A percentile compares a stretch with the other conserved stretches of the same genome.
These are phyloP conservation scores for Garra rufa DNA, from an alignment of 2,113 vertebrate genomes.

Conservation along the genomic window DNA sequence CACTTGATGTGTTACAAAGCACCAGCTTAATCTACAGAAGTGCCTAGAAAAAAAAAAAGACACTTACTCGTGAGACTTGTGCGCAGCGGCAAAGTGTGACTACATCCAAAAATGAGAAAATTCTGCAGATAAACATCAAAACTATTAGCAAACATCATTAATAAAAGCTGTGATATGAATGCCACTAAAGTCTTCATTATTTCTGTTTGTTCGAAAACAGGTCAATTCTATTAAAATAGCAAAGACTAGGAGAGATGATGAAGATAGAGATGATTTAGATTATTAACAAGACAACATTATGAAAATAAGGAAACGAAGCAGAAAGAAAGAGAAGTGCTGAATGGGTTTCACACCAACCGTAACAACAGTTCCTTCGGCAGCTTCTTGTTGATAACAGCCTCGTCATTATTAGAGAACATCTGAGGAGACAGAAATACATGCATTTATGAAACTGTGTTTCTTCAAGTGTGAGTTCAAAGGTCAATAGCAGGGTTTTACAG, in stretches of 20 bases:
- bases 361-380: constrained; percentile 96
- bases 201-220: not conserved
- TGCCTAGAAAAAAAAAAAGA: constrained; percentile 34
- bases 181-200: not conserved
- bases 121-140: constrained; percentile 79
- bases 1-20: constrained; percentile 57
- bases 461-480: not conserved
- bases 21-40: not conserved
- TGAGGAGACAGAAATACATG: constrained; percentile 68
- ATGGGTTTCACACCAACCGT: constrained; percentile 75
- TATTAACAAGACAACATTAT: not conserved
- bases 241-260: not conserved
- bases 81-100: constrained; percentile 98
- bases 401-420: constrained; percentile 99
- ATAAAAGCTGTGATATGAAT: not conserved
- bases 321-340: not conserved
- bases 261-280: not conserved
- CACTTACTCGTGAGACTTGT: constrained; percentile 97
- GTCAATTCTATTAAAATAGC: not conserved
- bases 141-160: not conserved
- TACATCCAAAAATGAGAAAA: constrained; percentile 99
- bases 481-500: not conserved
- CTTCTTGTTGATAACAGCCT: constrained; percentile 98
- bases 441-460: not conserved
- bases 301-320: not conserved